Evolutionary conservation across 2,113 vertebrate genomes (phyloP).

Genomic region (Struthio camelus): DNA sequence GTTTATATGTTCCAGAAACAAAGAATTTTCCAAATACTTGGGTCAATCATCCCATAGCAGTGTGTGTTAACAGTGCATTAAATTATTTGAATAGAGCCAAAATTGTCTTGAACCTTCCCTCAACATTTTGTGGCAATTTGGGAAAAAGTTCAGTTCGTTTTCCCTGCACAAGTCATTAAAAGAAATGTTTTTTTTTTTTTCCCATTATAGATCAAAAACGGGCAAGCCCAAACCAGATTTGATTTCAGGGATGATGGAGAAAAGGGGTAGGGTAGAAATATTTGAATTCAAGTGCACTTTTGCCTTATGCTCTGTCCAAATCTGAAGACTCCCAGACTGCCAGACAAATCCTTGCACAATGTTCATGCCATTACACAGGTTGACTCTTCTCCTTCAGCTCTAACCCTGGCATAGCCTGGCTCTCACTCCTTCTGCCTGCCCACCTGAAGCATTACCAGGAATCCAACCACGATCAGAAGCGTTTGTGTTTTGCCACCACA

Average conservation of each 20-base stretch:
- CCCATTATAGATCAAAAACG: background rate
- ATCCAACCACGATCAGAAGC: background rate
- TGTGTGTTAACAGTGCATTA: background rate
- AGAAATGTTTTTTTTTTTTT: background rate
- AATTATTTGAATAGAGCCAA: background rate
- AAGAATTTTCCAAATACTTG: background rate
- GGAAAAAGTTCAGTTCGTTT: background rate
- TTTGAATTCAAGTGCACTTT: background rate
- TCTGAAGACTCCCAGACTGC: background rate
- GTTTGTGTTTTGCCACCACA: background rate
- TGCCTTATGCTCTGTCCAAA: background rate
- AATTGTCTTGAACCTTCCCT: background rate
- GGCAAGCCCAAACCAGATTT: background rate
- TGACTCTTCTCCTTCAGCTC: background rate
- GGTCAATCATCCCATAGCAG: background rate
- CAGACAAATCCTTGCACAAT: background rate
- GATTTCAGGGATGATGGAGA: background rate
- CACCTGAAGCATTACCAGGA: background rate
- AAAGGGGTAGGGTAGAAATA: background rate
- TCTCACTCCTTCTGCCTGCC: background rate
- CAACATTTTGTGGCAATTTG: background rate
- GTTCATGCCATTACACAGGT: background rate
- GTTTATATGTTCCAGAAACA: background rate
- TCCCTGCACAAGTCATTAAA: background rate
- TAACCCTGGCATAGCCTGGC: background rate